phyloP scores from a whole-genome alignment of 2,888 invertebrate species.

The Sarcophaga variegata region DNA sequence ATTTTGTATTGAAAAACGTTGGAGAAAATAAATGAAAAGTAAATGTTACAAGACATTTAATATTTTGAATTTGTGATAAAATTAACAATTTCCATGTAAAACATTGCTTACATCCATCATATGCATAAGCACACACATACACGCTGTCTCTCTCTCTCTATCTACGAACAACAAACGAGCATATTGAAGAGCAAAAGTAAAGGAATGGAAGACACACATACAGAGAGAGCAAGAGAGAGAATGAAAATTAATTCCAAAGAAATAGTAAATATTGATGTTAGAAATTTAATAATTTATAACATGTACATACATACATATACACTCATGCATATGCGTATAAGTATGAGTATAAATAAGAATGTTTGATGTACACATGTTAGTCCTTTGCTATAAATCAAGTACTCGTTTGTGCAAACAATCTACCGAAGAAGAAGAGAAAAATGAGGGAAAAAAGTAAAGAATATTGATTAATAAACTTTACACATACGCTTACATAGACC shows the following conservation, averaged over 20 bases:
- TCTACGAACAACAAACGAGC: neutral
- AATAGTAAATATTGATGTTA: conserved; percentile 66
- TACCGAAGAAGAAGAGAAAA: neutral
- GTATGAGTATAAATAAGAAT: too few relatives aligned
- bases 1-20: neutral
- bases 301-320: too few relatives aligned
- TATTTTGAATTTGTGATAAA: conserved; percentile 15
- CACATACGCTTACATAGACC: neutral
- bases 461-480: conserved; percentile 65
- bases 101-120: conserved; percentile 13
- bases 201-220: neutral
- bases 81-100: conserved; percentile 35
- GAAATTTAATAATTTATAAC: conserved; percentile 65
- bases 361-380: neutral
- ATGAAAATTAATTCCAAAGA: conserved; percentile 41
- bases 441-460: too few relatives aligned
- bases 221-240: neutral
- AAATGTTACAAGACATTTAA: conserved; percentile 39
- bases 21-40: conserved; percentile 4
- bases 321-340: too few relatives aligned
- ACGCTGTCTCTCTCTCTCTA: neutral
- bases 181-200: neutral
- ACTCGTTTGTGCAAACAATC: neutral
- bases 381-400: conserved; percentile 48
- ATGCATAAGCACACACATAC: conserved; percentile 15